Percentiles rank a stretch among this genome's conserved stretches.
Evolutionary conservation across 2,113 vertebrate genomes (phyloP).

Genomic region (Urocitellus parryii): DNA sequence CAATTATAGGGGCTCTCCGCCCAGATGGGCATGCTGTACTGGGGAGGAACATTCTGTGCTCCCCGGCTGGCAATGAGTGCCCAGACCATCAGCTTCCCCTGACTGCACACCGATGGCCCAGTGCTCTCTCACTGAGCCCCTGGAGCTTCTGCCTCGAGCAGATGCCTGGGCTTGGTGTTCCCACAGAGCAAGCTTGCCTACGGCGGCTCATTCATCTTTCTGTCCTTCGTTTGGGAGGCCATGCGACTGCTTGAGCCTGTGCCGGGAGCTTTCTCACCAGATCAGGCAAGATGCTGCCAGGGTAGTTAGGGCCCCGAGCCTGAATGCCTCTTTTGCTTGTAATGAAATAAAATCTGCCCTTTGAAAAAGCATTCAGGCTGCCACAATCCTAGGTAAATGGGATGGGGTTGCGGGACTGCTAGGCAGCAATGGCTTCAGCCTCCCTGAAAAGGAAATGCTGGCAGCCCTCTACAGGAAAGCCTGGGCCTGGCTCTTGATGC

Average conservation of each 20-base stretch:
- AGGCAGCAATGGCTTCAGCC: conserved; percentile 16
- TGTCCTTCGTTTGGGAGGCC: background rate
- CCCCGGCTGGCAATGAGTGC: background rate
- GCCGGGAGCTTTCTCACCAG: background rate
- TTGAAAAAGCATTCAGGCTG: background rate
- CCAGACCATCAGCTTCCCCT: background rate
- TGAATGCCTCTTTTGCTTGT: conserved; percentile 26
- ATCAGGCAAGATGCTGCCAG: background rate
- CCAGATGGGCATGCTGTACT: conserved; percentile 58
- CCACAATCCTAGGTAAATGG: background rate
- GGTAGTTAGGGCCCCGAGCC: background rate
- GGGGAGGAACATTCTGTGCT: conserved; percentile 72
- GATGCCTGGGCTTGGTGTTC: conserved; percentile 37
- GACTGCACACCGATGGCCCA: conserved; percentile 33
- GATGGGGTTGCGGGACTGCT: background rate
- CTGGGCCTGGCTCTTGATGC: background rate
- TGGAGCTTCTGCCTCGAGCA: background rate
- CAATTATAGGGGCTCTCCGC: rapidly evolving
- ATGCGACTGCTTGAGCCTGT: rapidly evolving
- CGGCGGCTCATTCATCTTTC: background rate
- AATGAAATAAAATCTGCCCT: conserved; percentile 42
- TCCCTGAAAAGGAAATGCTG: background rate
- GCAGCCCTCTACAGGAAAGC: background rate
- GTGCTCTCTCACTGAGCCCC: conserved; percentile 24
- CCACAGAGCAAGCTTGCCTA: background rate